Evolutionary conservation across 1,140 invertebrate genomes (phyloP).

Genomic region (Diorhabda carinulata): DNA sequence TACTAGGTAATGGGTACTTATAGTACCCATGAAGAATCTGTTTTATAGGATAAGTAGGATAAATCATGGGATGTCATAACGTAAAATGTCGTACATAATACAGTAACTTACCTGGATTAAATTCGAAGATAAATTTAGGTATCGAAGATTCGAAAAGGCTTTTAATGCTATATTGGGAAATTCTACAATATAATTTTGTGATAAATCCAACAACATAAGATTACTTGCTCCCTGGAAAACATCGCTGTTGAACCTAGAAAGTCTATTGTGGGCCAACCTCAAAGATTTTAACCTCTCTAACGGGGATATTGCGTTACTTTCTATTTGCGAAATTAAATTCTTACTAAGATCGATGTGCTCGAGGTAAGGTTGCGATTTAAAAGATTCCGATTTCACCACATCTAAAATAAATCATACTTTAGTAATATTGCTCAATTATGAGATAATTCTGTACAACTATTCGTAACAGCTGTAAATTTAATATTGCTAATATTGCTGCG

Average conservation of each 20-base stretch:
- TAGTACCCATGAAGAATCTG: too few relatives aligned
- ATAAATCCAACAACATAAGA: conserved; percentile 74
- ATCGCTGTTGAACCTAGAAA: conserved; percentile 74
- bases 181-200: conserved; percentile 77
- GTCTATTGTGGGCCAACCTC: conserved; percentile 69
- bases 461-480: too few relatives aligned
- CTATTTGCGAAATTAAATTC: conserved; percentile 70
- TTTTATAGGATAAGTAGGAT: too few relatives aligned
- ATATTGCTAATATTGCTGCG: too few relatives aligned
- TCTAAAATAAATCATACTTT: conserved; percentile 51
- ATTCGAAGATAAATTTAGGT: conserved; percentile 78
- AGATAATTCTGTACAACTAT: neutral
- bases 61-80: too few relatives aligned
- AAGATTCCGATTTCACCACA: conserved; percentile 60
- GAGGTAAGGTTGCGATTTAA: conserved; percentile 62
- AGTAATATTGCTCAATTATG: neutral
- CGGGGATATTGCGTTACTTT: conserved; percentile 67
- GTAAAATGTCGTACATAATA: too few relatives aligned
- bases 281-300: conserved; percentile 64
- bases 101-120: conserved; percentile 62
- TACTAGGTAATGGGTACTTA: too few relatives aligned
- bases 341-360: conserved; percentile 70
- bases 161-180: conserved; percentile 76
- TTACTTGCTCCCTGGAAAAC: conserved; percentile 72
- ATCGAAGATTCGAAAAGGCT: conserved; percentile 61